Base-by-base conservation (phyloP, 1,140 invertebrate species). In the Scylla paramamosain region DNA sequence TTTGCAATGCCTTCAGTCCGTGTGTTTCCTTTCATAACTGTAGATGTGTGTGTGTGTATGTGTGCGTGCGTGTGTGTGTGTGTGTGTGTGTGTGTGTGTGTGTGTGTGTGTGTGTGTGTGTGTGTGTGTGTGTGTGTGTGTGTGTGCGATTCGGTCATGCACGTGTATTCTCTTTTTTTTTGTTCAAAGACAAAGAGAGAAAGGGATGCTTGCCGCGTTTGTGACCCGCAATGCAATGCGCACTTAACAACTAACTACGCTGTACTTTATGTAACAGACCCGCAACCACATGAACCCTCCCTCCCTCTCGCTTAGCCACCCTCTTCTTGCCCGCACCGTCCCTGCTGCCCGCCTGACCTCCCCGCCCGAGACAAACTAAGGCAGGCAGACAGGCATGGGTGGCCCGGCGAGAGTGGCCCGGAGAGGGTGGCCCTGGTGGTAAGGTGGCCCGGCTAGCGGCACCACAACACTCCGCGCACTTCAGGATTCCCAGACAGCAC, bases 41-140 rank as follows among this genome's bases (percentile, higher is more conserved):
- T 77, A 20, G 0, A 20, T 77, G 67, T 77, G 67, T n/a, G 67
- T 77, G 67, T 77, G 67, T 77, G 67, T 77, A 20, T n/a, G 67
- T 77, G 67, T n/a, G 67, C n/a, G 67, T 77, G 67, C n/a, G 67
- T 77, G 67, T 77, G 67, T 77, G 67, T 77, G 67, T 77, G 67
- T 77, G 67, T 77, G 67, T 77, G 67, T 77, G 67, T 77, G 67
- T 77, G 67, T 77, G 67, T 77, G 67, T 77, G 67, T 77, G 67
- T 77, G 67, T 77, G 67, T 77, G 67, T 77, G 67, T 77, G 67
- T 77, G 67, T 77, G 67, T 77, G 67, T 77, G 67, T 77, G 67
- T 77, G 67, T 77, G 67, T 77, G 67, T 77, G 67, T 77, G 67
- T 77, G 67, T 77, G 67, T 77, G 67, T 77, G 67, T 77, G 2